Evolutionary conservation across 2,113 vertebrate genomes (phyloP).

Genomic region (Silurus meridionalis): DNA sequence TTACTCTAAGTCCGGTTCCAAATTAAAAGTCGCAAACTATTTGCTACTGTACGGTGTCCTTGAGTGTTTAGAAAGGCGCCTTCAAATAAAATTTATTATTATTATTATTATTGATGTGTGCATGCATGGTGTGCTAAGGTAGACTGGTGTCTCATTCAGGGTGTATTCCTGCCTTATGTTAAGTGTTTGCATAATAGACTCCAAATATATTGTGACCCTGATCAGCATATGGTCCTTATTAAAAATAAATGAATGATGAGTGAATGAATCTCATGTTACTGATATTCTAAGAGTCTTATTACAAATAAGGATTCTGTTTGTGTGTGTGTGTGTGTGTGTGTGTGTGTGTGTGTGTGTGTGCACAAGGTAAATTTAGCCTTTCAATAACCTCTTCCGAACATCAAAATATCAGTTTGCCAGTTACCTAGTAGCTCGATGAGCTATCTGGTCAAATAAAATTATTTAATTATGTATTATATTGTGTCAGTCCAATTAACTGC

Average conservation of each 20-base stretch:
- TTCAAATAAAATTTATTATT: too few relatives aligned
- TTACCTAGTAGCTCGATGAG: not conserved
- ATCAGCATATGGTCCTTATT: not conserved
- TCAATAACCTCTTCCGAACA: not conserved
- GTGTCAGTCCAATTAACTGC: not conserved
- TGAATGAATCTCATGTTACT: not conserved
- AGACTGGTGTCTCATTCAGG: too few relatives aligned
- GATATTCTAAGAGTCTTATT: not conserved
- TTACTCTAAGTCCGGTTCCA: too few relatives aligned
- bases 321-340: not conserved
- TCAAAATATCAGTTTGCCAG: not conserved
- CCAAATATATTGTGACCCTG: not conserved
- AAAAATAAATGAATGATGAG: not conserved
- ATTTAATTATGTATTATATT: not conserved
- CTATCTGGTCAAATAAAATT: not conserved
- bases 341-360: too few relatives aligned
- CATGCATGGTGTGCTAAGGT: too few relatives aligned
- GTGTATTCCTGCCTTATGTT: not conserved
- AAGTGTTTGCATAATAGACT: not conserved
- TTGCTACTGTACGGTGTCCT: too few relatives aligned
- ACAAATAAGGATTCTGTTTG: not conserved
- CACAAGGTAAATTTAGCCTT: not conserved
- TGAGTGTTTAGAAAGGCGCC: too few relatives aligned
- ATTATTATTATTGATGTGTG: too few relatives aligned
- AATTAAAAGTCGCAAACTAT: too few relatives aligned